phyloP scores from a whole-genome alignment of 2,797 vertebrate species.

The Nothura maculosa region DNA sequence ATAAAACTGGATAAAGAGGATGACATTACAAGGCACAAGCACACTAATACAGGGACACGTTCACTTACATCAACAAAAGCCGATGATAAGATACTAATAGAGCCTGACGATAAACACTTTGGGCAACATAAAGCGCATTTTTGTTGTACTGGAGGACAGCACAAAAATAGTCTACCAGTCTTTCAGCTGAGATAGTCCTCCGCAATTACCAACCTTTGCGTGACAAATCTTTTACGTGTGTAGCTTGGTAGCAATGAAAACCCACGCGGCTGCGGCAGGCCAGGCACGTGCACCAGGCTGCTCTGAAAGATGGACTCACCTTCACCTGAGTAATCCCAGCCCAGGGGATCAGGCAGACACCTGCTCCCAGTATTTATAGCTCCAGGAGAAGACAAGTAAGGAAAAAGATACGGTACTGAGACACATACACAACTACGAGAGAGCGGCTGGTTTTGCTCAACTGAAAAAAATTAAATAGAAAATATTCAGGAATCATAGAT shows the following conservation, averaged over 20 bases:
- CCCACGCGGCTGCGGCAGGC: background rate
- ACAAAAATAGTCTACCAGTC: background rate
- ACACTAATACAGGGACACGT: background rate
- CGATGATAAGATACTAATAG: constrained; percentile 7
- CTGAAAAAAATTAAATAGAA: background rate
- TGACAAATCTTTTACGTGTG: background rate
- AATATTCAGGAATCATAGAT: background rate
- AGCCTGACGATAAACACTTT: background rate
- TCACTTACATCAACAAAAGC: constrained; percentile 6
- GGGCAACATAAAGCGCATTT: background rate
- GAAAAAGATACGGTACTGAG: background rate
- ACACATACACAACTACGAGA: background rate
- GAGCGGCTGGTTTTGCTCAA: background rate
- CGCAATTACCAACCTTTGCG: background rate
- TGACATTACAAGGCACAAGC: background rate
- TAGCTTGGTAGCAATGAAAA: background rate
- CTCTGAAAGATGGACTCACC: background rate
- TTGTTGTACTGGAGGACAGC: background rate
- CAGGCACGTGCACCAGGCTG: background rate
- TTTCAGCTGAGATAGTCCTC: background rate
- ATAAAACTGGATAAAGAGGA: constrained; percentile 24
- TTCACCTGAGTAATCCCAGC: background rate
- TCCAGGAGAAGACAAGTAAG: background rate
- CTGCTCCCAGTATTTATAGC: background rate
- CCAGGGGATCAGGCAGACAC: background rate